Evolutionary conservation across 2,797 vertebrate species (phyloP), one percentile per base, ranked within the genome.

Genomic region (Tachyglossus aculeatus): DNA sequence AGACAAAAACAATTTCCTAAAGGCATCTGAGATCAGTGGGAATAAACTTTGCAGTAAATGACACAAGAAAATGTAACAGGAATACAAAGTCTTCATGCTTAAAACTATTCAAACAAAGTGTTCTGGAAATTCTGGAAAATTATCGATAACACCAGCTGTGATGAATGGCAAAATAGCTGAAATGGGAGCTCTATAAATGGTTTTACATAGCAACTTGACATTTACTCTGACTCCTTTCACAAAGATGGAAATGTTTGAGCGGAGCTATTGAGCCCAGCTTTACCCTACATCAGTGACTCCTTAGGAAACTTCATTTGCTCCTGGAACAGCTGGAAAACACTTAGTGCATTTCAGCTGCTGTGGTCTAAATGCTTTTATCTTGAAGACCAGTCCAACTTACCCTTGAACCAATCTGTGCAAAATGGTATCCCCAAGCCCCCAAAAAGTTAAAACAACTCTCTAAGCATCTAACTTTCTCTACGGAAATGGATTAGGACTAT

Each of bases 31-130:
- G 21, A 71, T 63, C 5, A 65, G 2, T 12, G 52, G 73, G 67
- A 75, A 72, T 59, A 18, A 84, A 70, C 32, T 53, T 63, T 34
- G 37, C 13, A 7, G 13, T 45, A 22, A 79, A 54, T 22, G 58
- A 48, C 3, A 54, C 59, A 41, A 82, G 24, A 38, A 71, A 70
- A 72, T 52, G 51, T 67, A 65, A 66, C 32, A 32, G 53, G 25
- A 74, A 77, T 34, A 45, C 52, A 41, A 34, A 34, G 63, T 51
- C 19, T 55, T 29, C n/a, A 7, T 77, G 36, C 48, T 74, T 77
- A 64, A 77, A 69, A 70, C 68, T 27, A 68, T 62, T 11, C 4
- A 19, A 33, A 33, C 16, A 74, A 62, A 44, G 9, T 44, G 24
- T 13, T 6, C 16, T 34, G 3, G 6, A 53, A 82, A 57, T 13